Conservation (phyloP, 2,888 invertebrate species). For the Tupiocoris notatus region DNA sequence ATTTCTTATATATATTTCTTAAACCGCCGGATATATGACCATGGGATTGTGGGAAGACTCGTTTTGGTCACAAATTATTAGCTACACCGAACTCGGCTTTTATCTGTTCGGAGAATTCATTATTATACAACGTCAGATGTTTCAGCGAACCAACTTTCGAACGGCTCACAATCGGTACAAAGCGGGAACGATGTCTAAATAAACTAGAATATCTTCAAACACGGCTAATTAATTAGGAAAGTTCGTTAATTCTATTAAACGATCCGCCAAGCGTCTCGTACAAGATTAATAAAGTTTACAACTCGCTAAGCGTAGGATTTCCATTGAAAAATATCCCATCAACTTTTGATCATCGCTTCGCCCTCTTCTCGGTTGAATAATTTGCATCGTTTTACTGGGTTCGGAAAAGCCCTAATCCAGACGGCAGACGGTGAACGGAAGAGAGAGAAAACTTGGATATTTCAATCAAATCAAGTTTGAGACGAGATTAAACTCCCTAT, state of each 20-base stretch:
- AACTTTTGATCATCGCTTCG: conserved; percentile 25
- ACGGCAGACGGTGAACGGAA: not conserved
- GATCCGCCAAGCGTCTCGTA: not conserved
- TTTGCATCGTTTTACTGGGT: not conserved
- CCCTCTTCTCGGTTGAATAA: conserved; percentile 25
- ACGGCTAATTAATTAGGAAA: not conserved
- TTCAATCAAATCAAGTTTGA: conserved; percentile 40
- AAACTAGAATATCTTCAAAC: not conserved
- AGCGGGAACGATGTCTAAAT: no score
- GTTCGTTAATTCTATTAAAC: not conserved
- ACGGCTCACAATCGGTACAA: no score
- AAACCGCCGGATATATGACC: no score
- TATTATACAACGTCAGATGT: no score
- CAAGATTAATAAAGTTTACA: not conserved
- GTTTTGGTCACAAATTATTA: no score
- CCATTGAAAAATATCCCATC: not conserved
- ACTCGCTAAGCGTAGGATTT: not conserved
- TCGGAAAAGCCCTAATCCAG: not conserved
- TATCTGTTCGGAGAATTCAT: no score
- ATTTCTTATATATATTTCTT: no score
- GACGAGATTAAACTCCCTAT: conserved; percentile 34
- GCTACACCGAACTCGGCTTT: no score
- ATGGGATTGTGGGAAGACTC: no score
- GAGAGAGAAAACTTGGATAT: conserved; percentile 3
- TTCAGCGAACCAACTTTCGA: no score